Evolutionary conservation across 2,888 invertebrate genomes (phyloP).

Genomic region (Drosophila nr. fundita): DNA sequence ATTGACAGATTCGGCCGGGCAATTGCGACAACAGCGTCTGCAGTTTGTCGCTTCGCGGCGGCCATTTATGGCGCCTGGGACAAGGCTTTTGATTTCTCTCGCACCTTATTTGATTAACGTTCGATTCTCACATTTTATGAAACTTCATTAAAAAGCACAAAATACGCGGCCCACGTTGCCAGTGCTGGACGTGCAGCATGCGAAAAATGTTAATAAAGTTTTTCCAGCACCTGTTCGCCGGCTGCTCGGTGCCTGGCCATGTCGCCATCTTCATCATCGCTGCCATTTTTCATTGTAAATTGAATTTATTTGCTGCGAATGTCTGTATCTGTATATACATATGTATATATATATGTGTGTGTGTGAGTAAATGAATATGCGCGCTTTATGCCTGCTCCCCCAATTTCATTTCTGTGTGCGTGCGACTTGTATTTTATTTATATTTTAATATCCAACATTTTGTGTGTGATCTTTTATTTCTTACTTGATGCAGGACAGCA

Average conservation of each 20-base stretch:
- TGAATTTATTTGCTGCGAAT: constrained; percentile 68
- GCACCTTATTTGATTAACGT: constrained; percentile 77
- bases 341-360: constrained; percentile 2
- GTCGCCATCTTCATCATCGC: constrained; percentile 71
- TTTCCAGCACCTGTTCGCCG: constrained; percentile 48
- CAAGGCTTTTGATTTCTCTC: constrained; percentile 55
- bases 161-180: constrained; percentile 56
- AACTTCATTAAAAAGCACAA: constrained; percentile 74
- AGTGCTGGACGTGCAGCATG: constrained; percentile 70
- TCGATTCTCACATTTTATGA: constrained; percentile 77
- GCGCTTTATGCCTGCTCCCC: constrained; percentile 4
- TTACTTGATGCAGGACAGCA: not conserved
- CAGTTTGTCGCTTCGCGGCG: constrained; percentile 63
- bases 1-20: constrained; percentile 72
- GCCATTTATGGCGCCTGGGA: constrained; percentile 66
- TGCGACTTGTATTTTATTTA: constrained; percentile 55
- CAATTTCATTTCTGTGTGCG: constrained; percentile 39
- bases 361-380: constrained; percentile 5
- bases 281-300: constrained; percentile 74
- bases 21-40: constrained; percentile 57
- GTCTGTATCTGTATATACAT: constrained; percentile 12
- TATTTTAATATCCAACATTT: constrained; percentile 60
- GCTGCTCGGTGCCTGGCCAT: constrained; percentile 21
- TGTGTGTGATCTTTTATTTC: not conserved
- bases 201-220: constrained; percentile 79